Base-by-base conservation (phyloP, 2,113 vertebrate genomes). In the Sebastes schlegelii region DNA sequence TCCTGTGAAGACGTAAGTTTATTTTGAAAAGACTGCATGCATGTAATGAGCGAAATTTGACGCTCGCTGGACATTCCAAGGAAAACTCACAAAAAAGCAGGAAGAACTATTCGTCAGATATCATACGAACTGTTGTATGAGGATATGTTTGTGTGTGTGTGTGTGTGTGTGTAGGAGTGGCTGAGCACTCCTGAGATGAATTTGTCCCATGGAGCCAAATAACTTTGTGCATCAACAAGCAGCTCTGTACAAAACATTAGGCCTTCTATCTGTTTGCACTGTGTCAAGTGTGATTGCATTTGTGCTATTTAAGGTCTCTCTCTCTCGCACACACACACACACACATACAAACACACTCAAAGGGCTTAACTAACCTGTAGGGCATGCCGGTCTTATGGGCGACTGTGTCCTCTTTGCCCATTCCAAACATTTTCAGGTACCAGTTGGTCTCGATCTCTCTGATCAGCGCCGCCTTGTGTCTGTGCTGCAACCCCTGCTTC, bases 371-470 rank as follows among this genome's bases (percentile, higher is more conserved):
- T 96, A 94, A 99, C 98, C 98, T 97, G 96, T 99, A 98, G 1
- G 94, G 95, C 98, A 99, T 99, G 21, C 97, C 96, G 0, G 97
- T 97, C 90, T 92, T 93, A 86, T 92, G 90, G 68, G 97, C 95
- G 0, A 97, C 94, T 34, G 96, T 96, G 82, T 94, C 96, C 79
- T 98, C 97, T 54, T 91, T 94, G 61, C 96, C 96, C 64, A 98
- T 91, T 60, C 96, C 97, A 5, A 95, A 97, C 77, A 96, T 92
- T 74, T 95, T 95, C 62, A 99, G 93, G 93, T 98, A 99, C 96
- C 97, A 98, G 92, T 84, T 97, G 95, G 96, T 97, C 95, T 99
- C 98, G 91, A 97, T 94, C 83, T 98, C 97, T 8, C 95, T 94
- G 72, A 97, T 94, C 54, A 97, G 88, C 0, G 95, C 94, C 43